Evolutionary conservation across 2,797 vertebrate genomes (phyloP).

Genomic region (Xenopus petersii): DNA sequence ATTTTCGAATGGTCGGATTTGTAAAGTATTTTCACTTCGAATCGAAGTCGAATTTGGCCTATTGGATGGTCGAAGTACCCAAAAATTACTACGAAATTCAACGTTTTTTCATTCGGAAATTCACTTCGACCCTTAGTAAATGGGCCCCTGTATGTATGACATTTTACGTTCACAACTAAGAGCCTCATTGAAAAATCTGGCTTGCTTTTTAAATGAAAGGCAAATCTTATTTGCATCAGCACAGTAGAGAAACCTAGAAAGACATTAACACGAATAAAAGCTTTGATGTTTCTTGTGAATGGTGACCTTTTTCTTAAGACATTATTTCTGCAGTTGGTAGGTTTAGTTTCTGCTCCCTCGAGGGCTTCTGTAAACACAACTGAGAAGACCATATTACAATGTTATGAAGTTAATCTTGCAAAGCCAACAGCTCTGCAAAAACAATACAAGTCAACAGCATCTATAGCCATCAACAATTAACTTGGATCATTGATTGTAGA

Average conservation of each 20-base stretch:
- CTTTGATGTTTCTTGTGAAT: conserved; percentile 8
- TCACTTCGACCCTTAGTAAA: too few relatives aligned
- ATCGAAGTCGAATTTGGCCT: too few relatives aligned
- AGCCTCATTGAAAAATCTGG: too few relatives aligned
- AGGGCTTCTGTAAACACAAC: conserved; percentile 27
- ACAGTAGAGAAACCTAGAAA: conserved; percentile 4
- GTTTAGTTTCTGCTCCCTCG: neutral
- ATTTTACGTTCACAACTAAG: too few relatives aligned
- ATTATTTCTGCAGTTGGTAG: conserved; percentile 1
- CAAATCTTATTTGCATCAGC: conserved; percentile 29
- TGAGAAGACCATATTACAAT: conserved; percentile 19
- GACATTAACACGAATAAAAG: conserved; percentile 21
- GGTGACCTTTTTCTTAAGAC: conserved; percentile 28
- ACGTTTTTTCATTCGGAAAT: too few relatives aligned
- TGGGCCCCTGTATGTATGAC: too few relatives aligned
- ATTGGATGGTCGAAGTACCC: too few relatives aligned
- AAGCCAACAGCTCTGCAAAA: conserved; percentile 16
- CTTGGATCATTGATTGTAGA: neutral
- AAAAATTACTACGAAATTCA: too few relatives aligned
- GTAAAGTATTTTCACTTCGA: too few relatives aligned
- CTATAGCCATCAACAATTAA: neutral
- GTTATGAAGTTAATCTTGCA: conserved; percentile 23
- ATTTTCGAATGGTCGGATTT: too few relatives aligned
- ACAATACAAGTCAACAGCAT: neutral
- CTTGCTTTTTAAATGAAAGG: too few relatives aligned